phyloP scores from a whole-genome alignment of 2,888 invertebrate genomes.

The Clunio marinus region DNA sequence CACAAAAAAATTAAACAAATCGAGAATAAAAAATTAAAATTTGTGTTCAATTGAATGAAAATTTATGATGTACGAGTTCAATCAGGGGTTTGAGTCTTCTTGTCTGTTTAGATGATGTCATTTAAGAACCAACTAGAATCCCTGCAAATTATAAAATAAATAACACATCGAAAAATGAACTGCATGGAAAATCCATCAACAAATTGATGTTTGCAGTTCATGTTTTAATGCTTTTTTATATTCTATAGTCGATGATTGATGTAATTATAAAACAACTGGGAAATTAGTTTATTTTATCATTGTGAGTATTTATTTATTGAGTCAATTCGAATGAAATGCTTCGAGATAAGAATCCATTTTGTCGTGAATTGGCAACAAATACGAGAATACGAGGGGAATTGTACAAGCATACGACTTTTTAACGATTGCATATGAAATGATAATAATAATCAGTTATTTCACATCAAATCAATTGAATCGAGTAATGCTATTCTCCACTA shows the following conservation, averaged over 20 bases:
- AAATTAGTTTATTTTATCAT: conserved; percentile 41
- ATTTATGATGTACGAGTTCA: conserved; percentile 7
- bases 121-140: too few relatives aligned
- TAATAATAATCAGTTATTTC: conserved; percentile 20
- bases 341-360: conserved; percentile 23
- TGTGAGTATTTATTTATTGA: too few relatives aligned
- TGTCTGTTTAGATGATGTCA: too few relatives aligned
- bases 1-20: not conserved
- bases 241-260: conserved; percentile 15
- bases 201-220: not conserved
- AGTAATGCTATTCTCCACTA: not conserved
- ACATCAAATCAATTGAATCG: conserved; percentile 21
- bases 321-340: not conserved
- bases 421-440: conserved; percentile 11
- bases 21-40: conserved; percentile 1
- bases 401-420: not conserved
- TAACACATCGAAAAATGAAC: too few relatives aligned
- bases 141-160: too few relatives aligned
- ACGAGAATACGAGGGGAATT: not conserved
- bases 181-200: not conserved
- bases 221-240: too few relatives aligned
- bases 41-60: conserved; percentile 26
- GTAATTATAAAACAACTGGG: conserved; percentile 3
- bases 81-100: too few relatives aligned
- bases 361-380: too few relatives aligned